Evolutionary conservation across 1,140 invertebrate genomes (phyloP), one percentile per base, ranked within the genome.

Genomic region (Solenopsis fugax): DNA sequence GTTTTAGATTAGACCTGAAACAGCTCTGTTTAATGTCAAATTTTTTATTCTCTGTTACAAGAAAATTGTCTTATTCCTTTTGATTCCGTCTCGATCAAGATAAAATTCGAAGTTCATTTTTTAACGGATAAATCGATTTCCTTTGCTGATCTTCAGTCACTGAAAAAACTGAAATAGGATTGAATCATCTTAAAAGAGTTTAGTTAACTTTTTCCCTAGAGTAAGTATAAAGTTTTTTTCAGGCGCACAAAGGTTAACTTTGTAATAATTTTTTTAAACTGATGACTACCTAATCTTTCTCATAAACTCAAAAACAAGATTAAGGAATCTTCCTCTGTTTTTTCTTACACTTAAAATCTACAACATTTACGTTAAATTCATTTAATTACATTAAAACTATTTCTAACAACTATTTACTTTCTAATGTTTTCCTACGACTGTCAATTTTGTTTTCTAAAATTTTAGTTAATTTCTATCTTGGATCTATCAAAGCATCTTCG

Each of bases 221-320:
- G 9, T 72, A 58, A 73, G 52, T 73, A 60, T 48, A 73, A 58
- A 82, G 37, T 82, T 82, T 29, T 29, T 29, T 29, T 82, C 18
- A 37, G 21, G 1, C 37, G 34, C 18, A 29, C 45, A 45, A 29
- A n/a, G 21, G 58, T 73, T 58, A 72, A 54, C 21, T 56, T 81
- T n/a, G 41, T 2, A 41, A 82, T 73, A 82, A 48, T 82, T 82
- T 82, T 82, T 73, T 60, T 45, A 72, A 72, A 60, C 18, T 73
- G 52, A 82, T 82, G 18, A 82, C 18, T 72, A 45, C 13, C 6
- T 48, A 72, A 34, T 58, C 52, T 58, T 34, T 16, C n/a, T 16
- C 12, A 3, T 48, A 34, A n/a, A 48, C 24, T 58, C 24, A 48
- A 73, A 58, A 80, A 67, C 16, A 71, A 1, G 45, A 24, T 80